phyloP scores from a whole-genome alignment of 2,113 vertebrate genomes.

The Monopterus albus region DNA sequence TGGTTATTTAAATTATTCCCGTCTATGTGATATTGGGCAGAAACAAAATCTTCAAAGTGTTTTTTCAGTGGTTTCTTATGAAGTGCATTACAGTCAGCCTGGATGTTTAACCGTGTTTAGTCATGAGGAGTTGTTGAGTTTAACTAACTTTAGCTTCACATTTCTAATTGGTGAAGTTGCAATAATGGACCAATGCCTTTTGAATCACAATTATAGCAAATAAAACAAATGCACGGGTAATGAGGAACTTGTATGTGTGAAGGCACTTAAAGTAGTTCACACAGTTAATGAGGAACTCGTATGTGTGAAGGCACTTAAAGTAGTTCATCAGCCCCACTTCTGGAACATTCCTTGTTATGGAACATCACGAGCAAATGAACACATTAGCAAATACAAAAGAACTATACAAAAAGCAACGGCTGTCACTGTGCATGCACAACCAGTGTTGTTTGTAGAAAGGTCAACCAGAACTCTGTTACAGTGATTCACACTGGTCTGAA shows the following conservation, averaged over 20 bases:
- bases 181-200: background rate
- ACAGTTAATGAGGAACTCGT: background rate
- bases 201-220: background rate
- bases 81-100: background rate
- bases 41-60: slow-evolving; percentile 6
- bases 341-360: background rate
- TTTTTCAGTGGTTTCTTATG: slow-evolving; percentile 3
- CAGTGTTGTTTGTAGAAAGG: slow-evolving; percentile 3
- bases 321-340: background rate
- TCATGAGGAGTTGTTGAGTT: background rate
- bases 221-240: too few species aligned
- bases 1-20: slow-evolving; percentile 25
- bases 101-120: background rate
- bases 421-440: background rate
- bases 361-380: slow-evolving; percentile 12
- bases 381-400: slow-evolving; percentile 1
- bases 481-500: background rate
- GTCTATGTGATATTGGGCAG: slow-evolving; percentile 2
- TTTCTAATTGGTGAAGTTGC: background rate
- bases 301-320: slow-evolving; percentile 10
- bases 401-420: slow-evolving; percentile 5
- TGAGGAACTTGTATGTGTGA: background rate
- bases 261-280: slow-evolving; percentile 3
- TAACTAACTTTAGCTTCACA: too few species aligned
- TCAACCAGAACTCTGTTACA: background rate